These are phyloP conservation scores for Rynchops niger DNA, from an alignment of 2,113 vertebrate genomes.

Conservation along the genomic window DNA sequence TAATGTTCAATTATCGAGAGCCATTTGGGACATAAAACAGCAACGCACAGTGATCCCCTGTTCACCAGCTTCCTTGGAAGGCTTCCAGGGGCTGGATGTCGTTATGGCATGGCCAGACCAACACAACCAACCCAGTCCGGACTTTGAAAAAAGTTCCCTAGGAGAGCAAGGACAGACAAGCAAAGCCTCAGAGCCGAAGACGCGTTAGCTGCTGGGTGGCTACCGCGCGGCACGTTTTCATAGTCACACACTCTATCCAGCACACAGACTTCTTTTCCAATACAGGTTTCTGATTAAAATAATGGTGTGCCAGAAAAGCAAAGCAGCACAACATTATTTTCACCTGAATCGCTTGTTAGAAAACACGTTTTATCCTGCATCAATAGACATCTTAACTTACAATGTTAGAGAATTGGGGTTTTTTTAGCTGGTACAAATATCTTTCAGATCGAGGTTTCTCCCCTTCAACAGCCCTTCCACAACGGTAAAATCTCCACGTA, in stretches of 20 bases:
- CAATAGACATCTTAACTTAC: not conserved
- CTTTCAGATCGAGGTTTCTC: not conserved
- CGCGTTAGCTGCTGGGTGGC: not conserved
- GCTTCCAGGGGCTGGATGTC: not conserved
- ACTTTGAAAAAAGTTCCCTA: not conserved
- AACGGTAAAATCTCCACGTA: not conserved
- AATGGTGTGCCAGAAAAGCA: not conserved
- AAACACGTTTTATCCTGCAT: not conserved
- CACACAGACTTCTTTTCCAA: not conserved
- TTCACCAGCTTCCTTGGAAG: not conserved
- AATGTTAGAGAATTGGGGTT: accelerated
- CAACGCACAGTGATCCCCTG: not conserved
- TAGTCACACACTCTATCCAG: not conserved
- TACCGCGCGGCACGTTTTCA: accelerated
- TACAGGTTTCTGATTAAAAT: not conserved
- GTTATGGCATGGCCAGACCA: not conserved
- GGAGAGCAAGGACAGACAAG: not conserved
- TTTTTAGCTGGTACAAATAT: not conserved
- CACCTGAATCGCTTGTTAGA: not conserved
- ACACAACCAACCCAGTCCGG: not conserved
- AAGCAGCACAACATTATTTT: not conserved
- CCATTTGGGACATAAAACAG: constrained; percentile 25
- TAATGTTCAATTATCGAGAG: constrained; percentile 37
- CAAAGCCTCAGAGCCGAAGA: not conserved
- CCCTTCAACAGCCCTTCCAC: not conserved